Conservation (phyloP, 2,888 invertebrate species). For the Fragum whitleyi region DNA sequence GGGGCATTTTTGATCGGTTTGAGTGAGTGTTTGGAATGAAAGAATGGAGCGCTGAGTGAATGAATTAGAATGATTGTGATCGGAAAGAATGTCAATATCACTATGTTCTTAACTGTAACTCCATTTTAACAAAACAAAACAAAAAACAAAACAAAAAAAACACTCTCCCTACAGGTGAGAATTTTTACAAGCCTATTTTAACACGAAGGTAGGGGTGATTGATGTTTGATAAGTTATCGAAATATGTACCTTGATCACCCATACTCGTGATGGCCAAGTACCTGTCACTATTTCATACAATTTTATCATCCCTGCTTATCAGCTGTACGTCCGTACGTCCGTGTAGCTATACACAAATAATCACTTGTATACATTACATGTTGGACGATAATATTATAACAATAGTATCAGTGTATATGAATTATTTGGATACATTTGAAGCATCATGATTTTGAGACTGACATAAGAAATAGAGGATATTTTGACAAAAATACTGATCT, state of each 20-base stretch:
- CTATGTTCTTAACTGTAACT: too few relatives aligned
- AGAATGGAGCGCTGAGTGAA: too few relatives aligned
- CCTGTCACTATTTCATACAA: slow-evolving; percentile 38
- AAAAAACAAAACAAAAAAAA: too few relatives aligned
- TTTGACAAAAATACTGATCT: neutral
- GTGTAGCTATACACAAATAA: slow-evolving; percentile 1
- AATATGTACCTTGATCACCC: slow-evolving; percentile 16
- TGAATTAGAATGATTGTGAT: too few relatives aligned
- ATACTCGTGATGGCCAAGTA: slow-evolving; percentile 42
- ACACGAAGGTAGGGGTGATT: neutral
- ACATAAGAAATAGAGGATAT: neutral
- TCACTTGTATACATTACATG: neutral
- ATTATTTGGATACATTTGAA: neutral
- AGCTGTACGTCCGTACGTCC: slow-evolving; percentile 7
- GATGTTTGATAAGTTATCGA: slow-evolving; percentile 11
- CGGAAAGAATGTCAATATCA: too few relatives aligned
- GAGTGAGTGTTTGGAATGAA: too few relatives aligned
- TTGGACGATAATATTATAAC: neutral
- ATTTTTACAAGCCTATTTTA: too few relatives aligned
- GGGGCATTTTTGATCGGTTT: too few relatives aligned
- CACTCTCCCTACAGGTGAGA: neutral
- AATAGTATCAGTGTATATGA: neutral
- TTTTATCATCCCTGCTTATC: neutral
- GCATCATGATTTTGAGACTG: neutral
- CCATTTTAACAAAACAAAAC: too few relatives aligned